Base-by-base conservation (phyloP, 1,140 invertebrate species). In the Drosophila virilis region DNA sequence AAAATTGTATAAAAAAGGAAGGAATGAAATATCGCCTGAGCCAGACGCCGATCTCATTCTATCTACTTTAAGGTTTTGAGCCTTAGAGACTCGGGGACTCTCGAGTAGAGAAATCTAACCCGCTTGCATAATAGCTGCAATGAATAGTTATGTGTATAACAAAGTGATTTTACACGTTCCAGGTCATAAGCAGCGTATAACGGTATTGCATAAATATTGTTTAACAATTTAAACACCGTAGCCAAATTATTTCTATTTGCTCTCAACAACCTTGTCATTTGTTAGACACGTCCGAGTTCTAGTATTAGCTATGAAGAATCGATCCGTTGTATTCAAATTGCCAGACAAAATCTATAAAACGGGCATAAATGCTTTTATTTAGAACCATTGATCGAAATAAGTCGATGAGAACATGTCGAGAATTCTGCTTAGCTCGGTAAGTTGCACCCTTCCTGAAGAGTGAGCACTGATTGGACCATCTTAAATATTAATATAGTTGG, bases 211-310 rank as follows among this genome's bases (percentile, higher is more conserved):
- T 46, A 17, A 17, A 10, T 1, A 22, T 28, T 50, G 7, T 50
- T 32, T 28, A 50, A 48, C 46, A 12, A 28, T 32, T 77, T 77
- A 77, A 77, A 45, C 71, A 71, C 74, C 75, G 59, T 77, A 52
- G 28, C 74, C 43, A 77, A 77, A 77, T 37, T 58, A 59, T 57
- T 77, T 71, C 58, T 50, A 51, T 12, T 76, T 64, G 50, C 55
- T 48, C 64, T 54, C 62, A 40, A 51, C 55, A 51, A 69, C 57
- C 54, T 28, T 50, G 48, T 5, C 45, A 46, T 46, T 15, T 42
- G 6, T n/a, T 28, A 28, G 22, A 28, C 22, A 28, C 22, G 22
- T 28, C 22, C 5, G 5, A 28, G 22, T 28, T 28, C 22, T 28
- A 28, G 22, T 5, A 5, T 28, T 28, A 4, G 22, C 37, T n/a